A percentile compares a stretch with the other conserved stretches of the same genome.
phyloP scores from a whole-genome alignment of 1,140 invertebrate species.

The Chironomus tepperi region DNA sequence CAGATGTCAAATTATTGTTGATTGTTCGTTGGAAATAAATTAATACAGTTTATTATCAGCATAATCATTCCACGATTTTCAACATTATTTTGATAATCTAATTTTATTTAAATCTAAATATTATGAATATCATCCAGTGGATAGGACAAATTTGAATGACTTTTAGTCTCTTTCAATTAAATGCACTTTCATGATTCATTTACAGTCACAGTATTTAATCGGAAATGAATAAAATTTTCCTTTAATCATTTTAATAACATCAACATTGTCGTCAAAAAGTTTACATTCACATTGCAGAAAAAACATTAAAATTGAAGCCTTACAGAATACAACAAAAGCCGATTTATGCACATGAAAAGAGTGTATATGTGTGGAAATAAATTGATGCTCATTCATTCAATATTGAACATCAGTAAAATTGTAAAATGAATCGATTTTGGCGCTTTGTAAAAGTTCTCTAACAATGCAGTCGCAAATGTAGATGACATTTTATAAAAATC shows the following conservation, averaged over 20 bases:
- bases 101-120: neutral
- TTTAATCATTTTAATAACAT: neutral
- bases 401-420: neutral
- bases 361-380: neutral
- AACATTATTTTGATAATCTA: too few relatives aligned
- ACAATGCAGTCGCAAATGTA: neutral
- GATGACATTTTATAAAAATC: neutral
- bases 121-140: neutral
- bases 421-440: neutral
- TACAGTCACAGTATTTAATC: too few relatives aligned
- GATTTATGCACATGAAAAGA: too few relatives aligned
- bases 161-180: too few relatives aligned
- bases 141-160: too few relatives aligned
- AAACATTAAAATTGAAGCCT: constrained; percentile 8
- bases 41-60: neutral
- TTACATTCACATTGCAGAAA: neutral
- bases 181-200: neutral
- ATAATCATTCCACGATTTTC: neutral
- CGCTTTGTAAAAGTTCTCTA: neutral
- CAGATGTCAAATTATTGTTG: neutral
- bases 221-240: neutral
- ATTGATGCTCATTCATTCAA: constrained; percentile 2
- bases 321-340: neutral
- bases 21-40: neutral
- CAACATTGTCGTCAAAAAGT: neutral